These are phyloP conservation scores for Psilopsiagon aymara DNA, from an alignment of 2,113 vertebrate genomes.

Conservation along the genomic window DNA sequence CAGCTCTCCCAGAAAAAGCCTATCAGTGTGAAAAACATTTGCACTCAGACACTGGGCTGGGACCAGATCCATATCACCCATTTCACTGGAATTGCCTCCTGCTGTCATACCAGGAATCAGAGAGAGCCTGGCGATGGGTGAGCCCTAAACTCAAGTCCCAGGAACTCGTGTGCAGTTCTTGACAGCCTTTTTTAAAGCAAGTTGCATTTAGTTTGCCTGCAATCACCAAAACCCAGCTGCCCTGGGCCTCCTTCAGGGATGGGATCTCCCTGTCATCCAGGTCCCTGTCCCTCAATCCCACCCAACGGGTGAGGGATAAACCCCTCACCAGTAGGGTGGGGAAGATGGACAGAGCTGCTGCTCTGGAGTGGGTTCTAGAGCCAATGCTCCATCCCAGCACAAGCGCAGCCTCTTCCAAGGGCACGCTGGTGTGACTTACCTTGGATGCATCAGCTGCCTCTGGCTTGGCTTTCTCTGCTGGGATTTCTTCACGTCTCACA, in stretches of 20 bases:
- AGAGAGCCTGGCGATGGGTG: background rate
- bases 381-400: rapidly evolving
- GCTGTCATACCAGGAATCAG: background rate
- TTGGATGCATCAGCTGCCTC: conserved; percentile 78
- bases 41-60: background rate
- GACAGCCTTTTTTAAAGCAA: background rate
- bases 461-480: conserved; percentile 57
- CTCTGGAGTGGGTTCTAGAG: background rate
- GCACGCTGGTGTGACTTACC: conserved; percentile 68
- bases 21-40: background rate
- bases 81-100: background rate
- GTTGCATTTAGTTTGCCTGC: background rate
- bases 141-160: background rate
- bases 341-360: background rate
- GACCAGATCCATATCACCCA: background rate
- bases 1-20: background rate
- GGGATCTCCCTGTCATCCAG: background rate
- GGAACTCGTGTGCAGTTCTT: rapidly evolving
- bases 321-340: background rate
- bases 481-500: conserved; percentile 73
- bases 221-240: rapidly evolving
- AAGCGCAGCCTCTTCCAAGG: background rate
- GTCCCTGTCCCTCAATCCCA: background rate
- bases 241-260: background rate
- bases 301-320: rapidly evolving